phyloP scores from a whole-genome alignment of 2,888 invertebrate species.

The Phasia obesa region DNA sequence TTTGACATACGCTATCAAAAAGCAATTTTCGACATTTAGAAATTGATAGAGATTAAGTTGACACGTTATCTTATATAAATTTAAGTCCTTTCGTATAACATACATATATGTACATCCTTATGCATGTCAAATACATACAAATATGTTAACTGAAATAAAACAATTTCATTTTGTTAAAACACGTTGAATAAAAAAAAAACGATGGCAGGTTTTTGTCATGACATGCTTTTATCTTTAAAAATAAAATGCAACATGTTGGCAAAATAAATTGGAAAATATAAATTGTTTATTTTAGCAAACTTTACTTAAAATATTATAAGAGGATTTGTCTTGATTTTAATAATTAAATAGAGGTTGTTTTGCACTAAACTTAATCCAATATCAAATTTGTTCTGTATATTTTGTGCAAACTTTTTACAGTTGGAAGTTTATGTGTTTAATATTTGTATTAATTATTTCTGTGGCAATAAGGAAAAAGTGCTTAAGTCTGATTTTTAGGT shows the following conservation, averaged over 20 bases:
- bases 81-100: neutral
- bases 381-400: no score
- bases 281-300: neutral
- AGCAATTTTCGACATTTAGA: constrained; percentile 55
- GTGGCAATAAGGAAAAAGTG: no score
- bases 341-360: neutral
- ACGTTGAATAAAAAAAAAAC: constrained; percentile 23
- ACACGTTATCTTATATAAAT: constrained; percentile 50
- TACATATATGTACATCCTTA: neutral
- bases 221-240: no score
- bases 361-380: no score
- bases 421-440: no score
- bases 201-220: constrained; percentile 5
- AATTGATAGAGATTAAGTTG: constrained; percentile 56
- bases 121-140: constrained; percentile 3
- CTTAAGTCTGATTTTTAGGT: no score
- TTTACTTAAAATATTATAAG: neutral
- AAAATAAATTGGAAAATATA: constrained; percentile 8
- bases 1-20: constrained; percentile 53
- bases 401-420: no score
- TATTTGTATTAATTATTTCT: no score
- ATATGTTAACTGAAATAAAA: neutral
- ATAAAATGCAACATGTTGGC: constrained; percentile 41
- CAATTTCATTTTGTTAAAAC: constrained; percentile 44
- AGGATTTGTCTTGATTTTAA: neutral